A percentile compares a stretch with the other conserved stretches of the same genome.
Conservation (phyloP, 2,888 invertebrate genomes). For the Petrolisthes cinctipes region DNA sequence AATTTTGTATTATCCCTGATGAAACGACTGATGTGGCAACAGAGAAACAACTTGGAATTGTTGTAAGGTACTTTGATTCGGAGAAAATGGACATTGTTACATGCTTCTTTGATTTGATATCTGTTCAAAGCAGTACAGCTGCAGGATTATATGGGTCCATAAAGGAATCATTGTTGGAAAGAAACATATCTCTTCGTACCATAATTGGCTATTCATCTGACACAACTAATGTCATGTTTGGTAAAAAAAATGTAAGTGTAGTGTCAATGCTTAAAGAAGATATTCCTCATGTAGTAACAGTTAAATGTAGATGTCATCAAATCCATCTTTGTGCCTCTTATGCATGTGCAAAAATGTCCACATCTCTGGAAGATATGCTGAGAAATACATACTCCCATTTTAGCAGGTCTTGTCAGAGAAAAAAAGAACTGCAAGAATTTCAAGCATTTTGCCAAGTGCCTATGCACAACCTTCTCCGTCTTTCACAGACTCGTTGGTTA, state of each 20-base stretch:
- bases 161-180: constrained; percentile 4
- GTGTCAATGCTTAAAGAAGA: not conserved
- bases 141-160: not conserved
- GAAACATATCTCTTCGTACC: not conserved
- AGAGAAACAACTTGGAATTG: constrained; percentile 18
- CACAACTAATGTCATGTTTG: constrained; percentile 7
- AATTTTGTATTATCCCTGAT: not conserved
- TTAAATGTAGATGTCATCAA: constrained; percentile 2
- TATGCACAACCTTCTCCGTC: not conserved
- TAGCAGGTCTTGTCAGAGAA: constrained; percentile 2
- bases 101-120: not conserved
- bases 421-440: not conserved
- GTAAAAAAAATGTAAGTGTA: no score
- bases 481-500: constrained; percentile 31
- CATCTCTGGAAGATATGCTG: constrained; percentile 6
- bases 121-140: constrained; percentile 8
- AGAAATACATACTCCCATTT: constrained; percentile 9
- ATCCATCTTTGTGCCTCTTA: constrained; percentile 1
- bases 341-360: not conserved
- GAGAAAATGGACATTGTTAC: not conserved
- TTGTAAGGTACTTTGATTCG: not conserved
- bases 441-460: constrained; percentile 14
- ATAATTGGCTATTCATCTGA: not conserved
- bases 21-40: constrained; percentile 10
- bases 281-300: not conserved